A percentile compares a stretch with the other conserved stretches of the same genome.
Evolutionary conservation across 2,888 invertebrate genomes (phyloP).

Genomic region (Synergus umbraculus): DNA sequence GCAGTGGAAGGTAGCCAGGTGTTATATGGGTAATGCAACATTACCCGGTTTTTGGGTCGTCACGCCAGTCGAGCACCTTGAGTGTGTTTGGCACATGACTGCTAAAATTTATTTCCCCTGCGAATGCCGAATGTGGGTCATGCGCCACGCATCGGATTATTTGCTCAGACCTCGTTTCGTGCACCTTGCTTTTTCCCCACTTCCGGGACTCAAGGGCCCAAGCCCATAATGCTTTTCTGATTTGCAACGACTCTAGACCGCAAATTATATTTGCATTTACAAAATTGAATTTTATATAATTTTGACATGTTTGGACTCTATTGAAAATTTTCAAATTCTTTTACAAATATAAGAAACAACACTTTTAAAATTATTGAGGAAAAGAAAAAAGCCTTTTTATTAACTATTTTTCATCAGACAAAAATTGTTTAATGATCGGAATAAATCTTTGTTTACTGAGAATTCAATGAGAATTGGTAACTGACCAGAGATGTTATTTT

Average conservation of each 20-base stretch:
- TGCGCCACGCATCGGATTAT: constrained; percentile 46
- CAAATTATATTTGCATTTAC: not conserved
- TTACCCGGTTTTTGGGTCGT: constrained; percentile 42
- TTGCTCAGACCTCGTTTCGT: constrained; percentile 35
- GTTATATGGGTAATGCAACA: constrained; percentile 39
- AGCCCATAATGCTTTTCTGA: not conserved
- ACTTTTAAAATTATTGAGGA: too few relatives aligned
- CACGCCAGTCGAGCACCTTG: constrained; percentile 42
- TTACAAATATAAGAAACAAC: too few relatives aligned
- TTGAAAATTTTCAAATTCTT: too few relatives aligned
- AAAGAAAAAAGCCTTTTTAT: too few relatives aligned
- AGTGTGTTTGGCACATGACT: constrained; percentile 35
- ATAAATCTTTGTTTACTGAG: too few relatives aligned
- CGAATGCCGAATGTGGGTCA: constrained; percentile 44
- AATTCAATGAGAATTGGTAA: too few relatives aligned
- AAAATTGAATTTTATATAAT: not conserved
- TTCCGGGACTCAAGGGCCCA: not conserved
- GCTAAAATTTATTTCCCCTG: constrained; percentile 42
- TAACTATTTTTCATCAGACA: too few relatives aligned
- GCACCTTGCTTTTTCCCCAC: constrained; percentile 33
- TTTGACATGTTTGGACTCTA: too few relatives aligned
- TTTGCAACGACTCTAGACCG: constrained; percentile 24
- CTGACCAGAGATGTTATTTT: too few relatives aligned
- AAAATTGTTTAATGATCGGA: too few relatives aligned
- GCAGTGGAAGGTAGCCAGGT: constrained; percentile 44